phyloP scores from a whole-genome alignment of 1,140 invertebrate species.

The Megalonaias nervosa region DNA sequence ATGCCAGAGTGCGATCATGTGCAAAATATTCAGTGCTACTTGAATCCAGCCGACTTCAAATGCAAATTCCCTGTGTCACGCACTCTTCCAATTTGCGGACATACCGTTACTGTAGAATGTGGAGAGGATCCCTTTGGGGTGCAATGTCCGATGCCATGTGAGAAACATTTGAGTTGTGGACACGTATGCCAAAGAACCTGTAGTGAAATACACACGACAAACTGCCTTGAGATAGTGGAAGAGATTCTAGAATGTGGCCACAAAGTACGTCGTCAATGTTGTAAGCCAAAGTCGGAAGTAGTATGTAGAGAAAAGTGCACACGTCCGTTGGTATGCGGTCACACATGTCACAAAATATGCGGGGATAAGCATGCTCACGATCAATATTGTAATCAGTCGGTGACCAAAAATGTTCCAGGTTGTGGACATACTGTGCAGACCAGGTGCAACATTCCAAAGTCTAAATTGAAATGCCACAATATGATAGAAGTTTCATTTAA shows the following conservation, averaged over 20 bases:
- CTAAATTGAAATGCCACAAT: neutral
- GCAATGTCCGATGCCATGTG: neutral
- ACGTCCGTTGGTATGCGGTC: slow-evolving; percentile 71
- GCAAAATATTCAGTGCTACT: slow-evolving; percentile 42
- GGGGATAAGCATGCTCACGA: neutral
- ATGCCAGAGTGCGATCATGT: slow-evolving; percentile 43
- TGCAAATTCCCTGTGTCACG: slow-evolving; percentile 16
- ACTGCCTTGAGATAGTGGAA: neutral
- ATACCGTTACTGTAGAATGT: slow-evolving; percentile 30
- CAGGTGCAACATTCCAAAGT: slow-evolving; percentile 21
- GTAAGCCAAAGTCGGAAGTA: slow-evolving; percentile 18
- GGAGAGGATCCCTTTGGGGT: slow-evolving; percentile 6
- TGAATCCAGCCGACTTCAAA: slow-evolving; percentile 26
- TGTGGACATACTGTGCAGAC: slow-evolving; percentile 44
- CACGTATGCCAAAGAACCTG: slow-evolving; percentile 3
- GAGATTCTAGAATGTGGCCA: slow-evolving; percentile 53
- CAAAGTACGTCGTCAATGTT: slow-evolving; percentile 41
- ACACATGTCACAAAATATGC: slow-evolving; percentile 72
- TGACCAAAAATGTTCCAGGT: neutral
- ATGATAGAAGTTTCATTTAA: neutral
- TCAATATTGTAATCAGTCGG: slow-evolving; percentile 31
- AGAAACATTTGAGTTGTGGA: neutral
- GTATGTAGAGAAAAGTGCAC: slow-evolving; percentile 41
- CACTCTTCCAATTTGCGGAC: slow-evolving; percentile 28
- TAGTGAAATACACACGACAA: neutral